Evolutionary conservation across 2,888 invertebrate genomes (phyloP), one percentile per base, ranked within the genome.

Genomic region (Sussaba pulchella): DNA sequence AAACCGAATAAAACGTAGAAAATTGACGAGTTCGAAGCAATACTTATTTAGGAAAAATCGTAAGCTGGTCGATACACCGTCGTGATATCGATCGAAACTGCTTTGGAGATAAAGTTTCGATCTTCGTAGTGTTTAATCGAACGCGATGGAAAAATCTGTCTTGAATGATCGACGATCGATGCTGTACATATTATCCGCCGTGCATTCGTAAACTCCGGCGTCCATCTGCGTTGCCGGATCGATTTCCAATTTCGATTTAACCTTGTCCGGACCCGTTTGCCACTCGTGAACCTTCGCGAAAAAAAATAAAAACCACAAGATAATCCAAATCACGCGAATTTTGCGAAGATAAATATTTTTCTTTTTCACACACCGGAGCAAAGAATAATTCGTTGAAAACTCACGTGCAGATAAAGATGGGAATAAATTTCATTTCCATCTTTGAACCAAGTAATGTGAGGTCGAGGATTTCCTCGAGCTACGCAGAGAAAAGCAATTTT

Each of bases 181-280:
- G 41, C 97, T 96, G 92, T 98, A 98, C 96, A 97, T 98, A 90
- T 98, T 98, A 92, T 98, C 98, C 0, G 98, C 98, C 3, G 97
- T 97, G 89, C 98, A 98, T 92, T 98, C 98, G 92, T 98, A 98
- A 17, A 97, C 96, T n/a, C 98, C 98, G 10, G 98, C 98, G 91
- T 98, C 98, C 98, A 98, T 98, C 93, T 98, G 98, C 2, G 98
- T 97, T 0, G 98, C 98, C 9, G 98, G 98, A 92, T 98, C 98
- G 63, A 98, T 98, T 93, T 98, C 98, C 88, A 98, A 94, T 93
- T 98, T 98, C 26, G 97, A 97, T 92, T 98, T 98, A 45, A 98
- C 96, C 86, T 94, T 95, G 89, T 97, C 97, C 1, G 95, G 94
- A 8, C 95, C 96, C 83, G 96, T 95, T 85, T 95, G 95, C 97